Evolutionary conservation across 2,113 vertebrate genomes (phyloP).

Genomic region (Tyrannus savana): DNA sequence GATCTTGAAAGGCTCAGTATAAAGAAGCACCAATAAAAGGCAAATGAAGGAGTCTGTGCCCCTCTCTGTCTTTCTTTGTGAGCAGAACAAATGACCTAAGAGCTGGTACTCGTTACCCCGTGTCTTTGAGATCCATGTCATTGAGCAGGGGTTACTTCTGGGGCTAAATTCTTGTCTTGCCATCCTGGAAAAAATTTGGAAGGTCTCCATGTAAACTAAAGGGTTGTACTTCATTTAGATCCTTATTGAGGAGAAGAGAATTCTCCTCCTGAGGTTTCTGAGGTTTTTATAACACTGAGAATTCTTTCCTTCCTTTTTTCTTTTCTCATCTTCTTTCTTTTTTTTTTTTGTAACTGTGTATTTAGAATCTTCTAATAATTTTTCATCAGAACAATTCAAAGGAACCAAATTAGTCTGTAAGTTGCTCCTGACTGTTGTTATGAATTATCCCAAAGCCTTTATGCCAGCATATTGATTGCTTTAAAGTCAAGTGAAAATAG

Average conservation of each 20-base stretch:
- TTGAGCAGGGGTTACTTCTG: neutral
- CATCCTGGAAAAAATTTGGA: neutral
- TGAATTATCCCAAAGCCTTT: constrained; percentile 63
- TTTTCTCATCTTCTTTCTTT: neutral
- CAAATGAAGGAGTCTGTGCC: neutral
- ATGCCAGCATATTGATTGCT: constrained; percentile 48
- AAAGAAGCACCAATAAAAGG: neutral
- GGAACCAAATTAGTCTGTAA: constrained; percentile 38
- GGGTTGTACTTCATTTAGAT: neutral
- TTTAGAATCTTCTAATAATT: constrained; percentile 6
- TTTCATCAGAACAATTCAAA: constrained; percentile 39
- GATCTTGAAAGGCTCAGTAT: neutral
- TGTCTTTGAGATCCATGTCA: neutral
- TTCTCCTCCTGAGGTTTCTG: neutral
- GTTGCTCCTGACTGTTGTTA: constrained; percentile 34
- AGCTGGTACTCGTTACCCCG: neutral
- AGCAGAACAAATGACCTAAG: neutral
- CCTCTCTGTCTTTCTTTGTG: neutral
- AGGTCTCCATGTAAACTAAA: neutral
- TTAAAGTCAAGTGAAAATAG: constrained; percentile 61
- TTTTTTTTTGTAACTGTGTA: neutral
- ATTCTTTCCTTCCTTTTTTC: neutral
- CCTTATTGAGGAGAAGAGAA: neutral
- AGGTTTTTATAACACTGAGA: neutral
- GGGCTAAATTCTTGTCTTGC: neutral